These are phyloP conservation scores for Melieria picta DNA, from an alignment of 2,888 invertebrate genomes.

Conservation along the genomic window DNA sequence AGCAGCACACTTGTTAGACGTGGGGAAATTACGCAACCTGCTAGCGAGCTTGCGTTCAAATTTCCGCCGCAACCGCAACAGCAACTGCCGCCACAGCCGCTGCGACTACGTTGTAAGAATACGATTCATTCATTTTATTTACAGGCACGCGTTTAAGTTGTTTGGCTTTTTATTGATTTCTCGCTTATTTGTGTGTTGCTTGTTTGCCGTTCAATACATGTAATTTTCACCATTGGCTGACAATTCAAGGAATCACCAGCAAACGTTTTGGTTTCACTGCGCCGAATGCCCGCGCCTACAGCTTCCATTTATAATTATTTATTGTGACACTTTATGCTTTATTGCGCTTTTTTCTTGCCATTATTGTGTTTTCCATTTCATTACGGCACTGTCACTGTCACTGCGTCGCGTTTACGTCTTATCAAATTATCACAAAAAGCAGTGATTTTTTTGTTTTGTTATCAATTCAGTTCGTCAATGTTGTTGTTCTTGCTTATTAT, in stretches of 20 bases:
- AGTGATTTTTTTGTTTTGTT: conserved; percentile 36
- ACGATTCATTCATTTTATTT: too few relatives aligned
- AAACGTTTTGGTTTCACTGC: too few relatives aligned
- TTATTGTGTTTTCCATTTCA: conserved; percentile 33
- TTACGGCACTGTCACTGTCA: conserved; percentile 38
- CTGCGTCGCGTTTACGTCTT: conserved; percentile 45
- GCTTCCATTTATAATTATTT: conserved; percentile 1
- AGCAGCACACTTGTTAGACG: too few relatives aligned
- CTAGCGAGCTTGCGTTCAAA: background rate
- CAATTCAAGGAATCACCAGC: too few relatives aligned
- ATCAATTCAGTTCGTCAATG: conserved; percentile 37
- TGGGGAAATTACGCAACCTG: background rate
- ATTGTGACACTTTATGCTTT: conserved; percentile 10
- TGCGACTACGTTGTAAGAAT: too few relatives aligned
- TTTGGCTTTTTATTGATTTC: too few relatives aligned
- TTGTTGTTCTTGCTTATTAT: conserved; percentile 1
- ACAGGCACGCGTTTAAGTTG: too few relatives aligned
- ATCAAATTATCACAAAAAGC: conserved; percentile 49
- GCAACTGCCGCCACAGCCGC: too few relatives aligned
- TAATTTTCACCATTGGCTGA: too few relatives aligned
- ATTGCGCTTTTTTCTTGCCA: conserved; percentile 10
- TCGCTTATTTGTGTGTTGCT: too few relatives aligned
- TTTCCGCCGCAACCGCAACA: background rate
- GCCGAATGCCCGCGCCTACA: background rate
- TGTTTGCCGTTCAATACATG: too few relatives aligned